phyloP scores from a whole-genome alignment of 1,140 invertebrate genomes.

The Zeugodacus cucurbitae region DNA sequence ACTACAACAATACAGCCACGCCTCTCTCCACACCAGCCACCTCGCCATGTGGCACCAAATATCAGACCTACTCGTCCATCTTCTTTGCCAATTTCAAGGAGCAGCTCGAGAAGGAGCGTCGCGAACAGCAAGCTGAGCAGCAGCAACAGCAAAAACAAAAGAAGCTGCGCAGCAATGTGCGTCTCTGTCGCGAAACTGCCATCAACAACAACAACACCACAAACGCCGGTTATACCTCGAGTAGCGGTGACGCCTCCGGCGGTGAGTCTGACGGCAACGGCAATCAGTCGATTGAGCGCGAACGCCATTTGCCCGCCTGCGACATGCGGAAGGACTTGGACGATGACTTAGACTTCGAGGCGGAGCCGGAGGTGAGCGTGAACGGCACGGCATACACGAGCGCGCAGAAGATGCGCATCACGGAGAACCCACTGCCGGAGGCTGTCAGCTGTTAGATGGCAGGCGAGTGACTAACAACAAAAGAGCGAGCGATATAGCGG shows the following conservation, averaged over 20 bases:
- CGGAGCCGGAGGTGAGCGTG: not conserved
- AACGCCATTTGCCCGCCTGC: not conserved
- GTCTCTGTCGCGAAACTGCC: constrained; percentile 55
- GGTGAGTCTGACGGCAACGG: constrained; percentile 55
- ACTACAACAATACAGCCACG: constrained; percentile 52
- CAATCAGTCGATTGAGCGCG: constrained; percentile 51
- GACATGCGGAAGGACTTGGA: constrained; percentile 1
- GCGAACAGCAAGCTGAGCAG: constrained; percentile 53
- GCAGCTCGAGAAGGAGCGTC: constrained; percentile 43
- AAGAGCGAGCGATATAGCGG: not conserved
- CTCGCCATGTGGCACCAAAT: constrained; percentile 63
- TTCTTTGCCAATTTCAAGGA: constrained; percentile 64
- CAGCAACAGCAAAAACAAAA: constrained; percentile 40
- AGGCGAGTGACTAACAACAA: not conserved
- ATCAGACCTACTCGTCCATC: constrained; percentile 63
- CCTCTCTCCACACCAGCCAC: constrained; percentile 62
- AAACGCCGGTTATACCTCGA: constrained; percentile 38
- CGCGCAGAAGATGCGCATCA: constrained; percentile 64
- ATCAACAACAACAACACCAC: constrained; percentile 55
- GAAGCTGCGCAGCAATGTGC: constrained; percentile 43
- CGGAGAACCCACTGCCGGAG: constrained; percentile 66
- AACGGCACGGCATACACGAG: constrained; percentile 51
- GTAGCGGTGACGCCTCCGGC: constrained; percentile 44
- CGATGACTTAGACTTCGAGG: constrained; percentile 23
- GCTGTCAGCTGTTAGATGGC: constrained; percentile 58